Base-by-base conservation (phyloP, 2,113 vertebrate genomes). In the Peromyscus leucopus region DNA sequence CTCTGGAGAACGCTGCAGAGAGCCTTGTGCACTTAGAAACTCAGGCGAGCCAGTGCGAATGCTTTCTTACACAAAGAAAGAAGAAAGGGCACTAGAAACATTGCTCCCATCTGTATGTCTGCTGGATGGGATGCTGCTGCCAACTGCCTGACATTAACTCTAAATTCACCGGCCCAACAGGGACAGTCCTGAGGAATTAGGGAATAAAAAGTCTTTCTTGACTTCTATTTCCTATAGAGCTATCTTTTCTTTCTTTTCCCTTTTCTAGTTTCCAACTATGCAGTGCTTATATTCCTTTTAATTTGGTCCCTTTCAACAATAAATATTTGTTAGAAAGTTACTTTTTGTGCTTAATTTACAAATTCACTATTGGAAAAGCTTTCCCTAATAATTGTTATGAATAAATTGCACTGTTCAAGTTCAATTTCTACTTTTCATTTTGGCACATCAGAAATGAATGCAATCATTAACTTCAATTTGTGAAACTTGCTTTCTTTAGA, bases 371-470 rank as follows among this genome's bases (percentile, higher is more conserved):
- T 78, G 75, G 61, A 83, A 87, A 97, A 82, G 4, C 7, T 87
- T 94, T 95, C 15, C 9, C 16, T 36, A 96, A 92, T 24, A 89
- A 84, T 93, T 82, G 76, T 55, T 94, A 82, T 87, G 31, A 92
- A 55, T 90, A 72, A 57, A 74, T 69, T 79, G 90, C 21, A 92
- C 39, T 26, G 57, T 90, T 95, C n/a, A 92, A 87, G 17, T 84
- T 13, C 82, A 88, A 92, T 69, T 95, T 95, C 11, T 5, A 57
- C 88, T 16, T 82, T 67, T 86, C 9, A 48, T 83, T 94, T 94
- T 87, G 55, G 22, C 71, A 61, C 1, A 75, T 31, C 55, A 92
- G 57, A 21, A 79, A 91, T 57, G 67, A 95, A 95, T 78, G 67
- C 0, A 75, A 21, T 48, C n/a, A 63, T 69, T 92, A 92, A 79